Base-by-base conservation (phyloP, 2,797 vertebrate species). In the Coregonus suidteri region DNA sequence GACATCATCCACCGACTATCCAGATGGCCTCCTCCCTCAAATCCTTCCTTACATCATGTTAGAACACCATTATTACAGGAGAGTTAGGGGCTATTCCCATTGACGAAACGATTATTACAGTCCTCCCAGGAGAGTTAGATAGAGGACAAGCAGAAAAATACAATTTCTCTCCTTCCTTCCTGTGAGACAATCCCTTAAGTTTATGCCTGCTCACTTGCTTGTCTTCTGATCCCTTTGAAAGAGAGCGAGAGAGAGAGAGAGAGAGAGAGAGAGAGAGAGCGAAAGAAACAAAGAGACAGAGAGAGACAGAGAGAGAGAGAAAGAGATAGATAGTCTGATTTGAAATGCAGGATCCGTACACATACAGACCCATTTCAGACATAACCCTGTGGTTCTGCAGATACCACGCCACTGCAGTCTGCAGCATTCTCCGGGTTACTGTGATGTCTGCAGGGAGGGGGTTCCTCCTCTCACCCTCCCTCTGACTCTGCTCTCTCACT, bases 351-450 rank as follows among this genome's bases (percentile, higher is more conserved):
- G 56, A 59, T 59, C n/a, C 56, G 3, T 59, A 59, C 56, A 20
- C n/a, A 59, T 59, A n/a, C 18, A 59, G n/a, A 59, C 18, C 56
- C n/a, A 59, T 59, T 59, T 59, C 56, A n/a, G 5, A 59, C 56
- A 59, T 20, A 20, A 59, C 56, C 56, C 56, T 59, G 18, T 59
- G 56, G n/a, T 59, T 59, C 56, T 59, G 56, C 56, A 20, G 56
- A 59, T 59, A n/a, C 56, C 56, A 20, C 56, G n/a, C 56, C 56
- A 59, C 56, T 59, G 56, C 56, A 59, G 56, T 59, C 56, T 59
- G 56, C 56, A 59, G 56, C n/a, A 59, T 59, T 59, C 18, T 59
- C 56, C 18, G 6, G 56, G n/a, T 59, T n/a, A 59, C n/a, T 15
- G 18, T 59, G 56, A 59, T 59, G 56, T n/a, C n/a, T 59, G 56